Base-by-base conservation (phyloP, 2,797 vertebrate species). In the Enteromius fasciolatus region DNA sequence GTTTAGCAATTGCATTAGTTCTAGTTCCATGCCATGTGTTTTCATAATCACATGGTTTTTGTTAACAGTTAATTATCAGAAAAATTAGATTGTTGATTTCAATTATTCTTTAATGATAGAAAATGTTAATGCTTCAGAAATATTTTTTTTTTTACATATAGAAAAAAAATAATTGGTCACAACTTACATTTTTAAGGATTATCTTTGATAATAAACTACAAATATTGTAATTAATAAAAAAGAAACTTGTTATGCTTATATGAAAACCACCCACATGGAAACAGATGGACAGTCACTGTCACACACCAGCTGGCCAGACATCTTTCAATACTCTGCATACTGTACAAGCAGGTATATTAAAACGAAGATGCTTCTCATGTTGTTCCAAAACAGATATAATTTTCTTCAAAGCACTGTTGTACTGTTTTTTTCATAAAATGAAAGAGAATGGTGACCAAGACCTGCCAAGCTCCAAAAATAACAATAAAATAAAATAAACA, bases 281-380 rank as follows among this genome's bases (percentile, higher is more conserved):
- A 73, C 14, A 36, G 18, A 75, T 23, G 50, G 44, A 12, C 12
- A 78, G 41, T 20, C n/a, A n/a, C 10, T 0, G 46, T 52, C 31
- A 75, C 59, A 81, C 41, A 41, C 39, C 39, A 72, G 41, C 66
- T 68, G 80, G 28, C 11, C 46, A 39, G 28, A 77, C 44, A 83
- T 72, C 25, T n/a, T 63, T 78, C 75, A 64, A 14, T 39, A 17
- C 44, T 73, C 54, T 28, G n/a, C 15, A 54, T 23, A 5, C 33
- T 33, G 33, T 33, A 64, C 44, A 78, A 70, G 31, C 12, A 25
- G n/a, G n/a, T 18, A 10, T 68, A 54, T 54, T 41, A n/a, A 54
- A 74, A 74, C 3, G 2, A 73, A 69, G 50, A 12, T 33, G 10
- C 48, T 20, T 17, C 5, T 73, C 25, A 33, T n/a, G 28, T 2